Conservation (phyloP, 2,113 vertebrate species). For the Trematocara marginatum region DNA sequence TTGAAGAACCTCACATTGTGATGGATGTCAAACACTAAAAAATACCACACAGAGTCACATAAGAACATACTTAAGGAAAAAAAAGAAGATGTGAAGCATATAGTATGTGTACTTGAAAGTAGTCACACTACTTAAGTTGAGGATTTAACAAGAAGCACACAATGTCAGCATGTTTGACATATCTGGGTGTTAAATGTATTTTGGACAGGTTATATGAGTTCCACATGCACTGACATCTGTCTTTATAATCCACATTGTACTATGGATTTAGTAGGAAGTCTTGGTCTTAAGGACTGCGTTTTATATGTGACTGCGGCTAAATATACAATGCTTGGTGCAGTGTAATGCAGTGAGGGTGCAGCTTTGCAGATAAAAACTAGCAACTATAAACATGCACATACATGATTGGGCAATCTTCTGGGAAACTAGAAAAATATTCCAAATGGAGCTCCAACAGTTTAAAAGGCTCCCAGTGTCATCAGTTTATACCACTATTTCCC, state of each 20-base stretch:
- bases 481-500: not conserved
- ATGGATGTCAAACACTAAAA: not conserved
- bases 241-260: slow-evolving; percentile 53
- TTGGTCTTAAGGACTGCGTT: slow-evolving; percentile 4
- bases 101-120: not conserved
- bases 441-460: slow-evolving; percentile 17
- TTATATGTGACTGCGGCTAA: not conserved
- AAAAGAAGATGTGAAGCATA: not conserved
- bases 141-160: slow-evolving; percentile 5
- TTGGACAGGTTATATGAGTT: slow-evolving; percentile 32
- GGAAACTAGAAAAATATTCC: slow-evolving; percentile 23
- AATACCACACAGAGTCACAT: not conserved
- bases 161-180: slow-evolving; percentile 6
- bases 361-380: slow-evolving; percentile 20
- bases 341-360: not conserved
- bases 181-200: slow-evolving; percentile 20
- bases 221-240: slow-evolving; percentile 37
- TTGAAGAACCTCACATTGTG: slow-evolving; percentile 17
- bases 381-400: slow-evolving; percentile 10
- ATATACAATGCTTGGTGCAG: not conserved
- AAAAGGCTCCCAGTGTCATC: not conserved
- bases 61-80: not conserved
- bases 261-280: slow-evolving; percentile 42
- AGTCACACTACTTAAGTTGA: not conserved
- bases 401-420: slow-evolving; percentile 5